These are phyloP conservation scores for Allacma fusca DNA, from an alignment of 2,888 invertebrate species.

Conservation along the genomic window DNA sequence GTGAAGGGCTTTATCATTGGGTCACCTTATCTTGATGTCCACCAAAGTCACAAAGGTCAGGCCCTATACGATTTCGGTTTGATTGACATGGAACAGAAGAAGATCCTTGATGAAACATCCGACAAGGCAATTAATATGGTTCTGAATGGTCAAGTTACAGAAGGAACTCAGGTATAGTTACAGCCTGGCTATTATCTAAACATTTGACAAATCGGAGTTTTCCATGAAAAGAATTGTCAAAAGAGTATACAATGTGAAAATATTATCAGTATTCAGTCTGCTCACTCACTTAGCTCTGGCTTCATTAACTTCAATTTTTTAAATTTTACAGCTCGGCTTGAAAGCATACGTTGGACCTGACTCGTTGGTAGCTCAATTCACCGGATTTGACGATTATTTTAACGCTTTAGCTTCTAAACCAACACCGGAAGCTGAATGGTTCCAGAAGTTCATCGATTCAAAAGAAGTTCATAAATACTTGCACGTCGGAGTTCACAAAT, in stretches of 20 bases:
- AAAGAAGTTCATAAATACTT: slow-evolving; percentile 66
- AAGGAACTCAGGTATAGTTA: too few relatives aligned
- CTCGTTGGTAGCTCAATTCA: not conserved
- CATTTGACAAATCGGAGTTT: too few relatives aligned
- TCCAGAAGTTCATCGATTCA: slow-evolving; percentile 78
- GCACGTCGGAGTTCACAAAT: not conserved
- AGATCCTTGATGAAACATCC: slow-evolving; percentile 70
- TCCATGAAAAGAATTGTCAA: too few relatives aligned
- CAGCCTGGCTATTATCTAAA: too few relatives aligned
- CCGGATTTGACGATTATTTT: not conserved
- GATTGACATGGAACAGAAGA: slow-evolving; percentile 66
- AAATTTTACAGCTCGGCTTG: too few relatives aligned
- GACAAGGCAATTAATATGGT: slow-evolving; percentile 70
- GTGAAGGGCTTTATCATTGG: slow-evolving; percentile 71
- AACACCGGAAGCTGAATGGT: not conserved
- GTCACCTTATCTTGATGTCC: slow-evolving; percentile 76
- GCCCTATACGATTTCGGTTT: slow-evolving; percentile 81
- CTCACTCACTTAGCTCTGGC: too few relatives aligned
- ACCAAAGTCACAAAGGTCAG: slow-evolving; percentile 71
- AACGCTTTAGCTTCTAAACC: not conserved
- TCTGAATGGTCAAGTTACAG: too few relatives aligned
- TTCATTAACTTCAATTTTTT: too few relatives aligned
- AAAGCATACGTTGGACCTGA: too few relatives aligned
- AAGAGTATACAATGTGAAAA: too few relatives aligned
- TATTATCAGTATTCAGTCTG: too few relatives aligned